Base-by-base conservation (phyloP, 1,140 invertebrate species). In the Microplitis mediator region DNA sequence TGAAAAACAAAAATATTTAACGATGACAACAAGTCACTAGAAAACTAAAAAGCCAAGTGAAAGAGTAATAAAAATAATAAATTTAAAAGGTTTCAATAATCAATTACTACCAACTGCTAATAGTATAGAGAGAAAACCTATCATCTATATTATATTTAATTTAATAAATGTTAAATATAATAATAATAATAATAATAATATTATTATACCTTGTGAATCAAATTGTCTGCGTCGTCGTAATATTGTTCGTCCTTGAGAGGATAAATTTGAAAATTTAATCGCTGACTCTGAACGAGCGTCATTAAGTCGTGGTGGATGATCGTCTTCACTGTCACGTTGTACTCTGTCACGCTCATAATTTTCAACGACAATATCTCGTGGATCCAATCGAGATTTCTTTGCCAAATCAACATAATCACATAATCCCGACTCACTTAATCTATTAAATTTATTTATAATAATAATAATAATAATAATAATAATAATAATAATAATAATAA, bases 151-250 rank as follows among this genome's bases (percentile, higher is more conserved):
- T 5, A 8, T 39, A 39, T 39, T 39, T 39, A 39, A 54, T 58
- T 9, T 31, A 8, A 58, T 4, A 58, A 14, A 11, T 9, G 6
- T 31, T 58, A 58, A 8, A 32, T 31, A 13, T 31, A 31, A n/a
- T 16, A 36, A n/a, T 50, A 39, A 45, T 39, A 31, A 14, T 13
- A 3, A 34, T 65, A 13, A 4, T 39, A 34, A 36, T 14, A 39
- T 36, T 69, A 67, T 71, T 72, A 54, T 80, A 87, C 86, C 86
- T 84, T 87, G 86, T 0, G 84, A 78, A 56, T 87, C 86, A 35
- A 87, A 87, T 64, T 87, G 86, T 14, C 86, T 76, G 14, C 86
- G 80, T 64, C 85, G 80, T 13, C 86, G 78, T 13, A 87, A 63
- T 73, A 87, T 84, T 13, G 81, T 81, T 56, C 86, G 79, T 71